phyloP scores from a whole-genome alignment of 2,888 invertebrate genomes.

The Pristionchus japonicus region DNA sequence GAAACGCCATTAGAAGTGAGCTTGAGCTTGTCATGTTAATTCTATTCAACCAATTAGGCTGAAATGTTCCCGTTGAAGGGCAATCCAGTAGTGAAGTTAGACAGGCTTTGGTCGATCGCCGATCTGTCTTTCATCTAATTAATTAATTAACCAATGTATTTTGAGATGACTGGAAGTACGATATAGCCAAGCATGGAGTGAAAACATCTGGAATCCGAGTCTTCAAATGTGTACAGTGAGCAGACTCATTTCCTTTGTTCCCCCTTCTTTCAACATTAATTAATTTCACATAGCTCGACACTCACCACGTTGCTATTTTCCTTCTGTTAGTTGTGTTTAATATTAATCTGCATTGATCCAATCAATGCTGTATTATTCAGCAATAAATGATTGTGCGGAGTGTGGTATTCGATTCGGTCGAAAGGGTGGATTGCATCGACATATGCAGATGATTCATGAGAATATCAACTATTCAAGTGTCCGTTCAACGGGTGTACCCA shows the following conservation, averaged over 20 bases:
- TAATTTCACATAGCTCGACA: conserved; percentile 20
- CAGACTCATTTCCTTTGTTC: background rate
- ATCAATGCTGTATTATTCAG: no score
- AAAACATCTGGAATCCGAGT: conserved; percentile 1
- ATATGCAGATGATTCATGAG: conserved; percentile 79
- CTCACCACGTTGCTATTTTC: conserved; percentile 47
- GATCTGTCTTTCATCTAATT: background rate
- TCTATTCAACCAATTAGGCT: no score
- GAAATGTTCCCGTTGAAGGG: no score
- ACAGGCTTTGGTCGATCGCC: conserved; percentile 8
- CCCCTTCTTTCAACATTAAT: background rate
- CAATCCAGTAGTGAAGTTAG: no score
- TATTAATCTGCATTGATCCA: no score
- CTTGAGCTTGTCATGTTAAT: no score
- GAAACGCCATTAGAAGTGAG: no score
- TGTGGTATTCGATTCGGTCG: conserved; percentile 82
- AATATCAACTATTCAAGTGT: conserved; percentile 56
- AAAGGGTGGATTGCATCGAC: conserved; percentile 82
- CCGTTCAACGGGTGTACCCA: conserved; percentile 55
- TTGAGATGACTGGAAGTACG: conserved; percentile 37
- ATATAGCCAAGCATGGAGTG: conserved; percentile 7
- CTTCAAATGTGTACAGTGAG: conserved; percentile 37
- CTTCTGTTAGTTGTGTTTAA: conserved; percentile 49
- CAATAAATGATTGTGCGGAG: conserved; percentile 81
- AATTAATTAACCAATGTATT: background rate